Conservation (phyloP, 2,113 vertebrate species). For the Leucopsar rothschildi region DNA sequence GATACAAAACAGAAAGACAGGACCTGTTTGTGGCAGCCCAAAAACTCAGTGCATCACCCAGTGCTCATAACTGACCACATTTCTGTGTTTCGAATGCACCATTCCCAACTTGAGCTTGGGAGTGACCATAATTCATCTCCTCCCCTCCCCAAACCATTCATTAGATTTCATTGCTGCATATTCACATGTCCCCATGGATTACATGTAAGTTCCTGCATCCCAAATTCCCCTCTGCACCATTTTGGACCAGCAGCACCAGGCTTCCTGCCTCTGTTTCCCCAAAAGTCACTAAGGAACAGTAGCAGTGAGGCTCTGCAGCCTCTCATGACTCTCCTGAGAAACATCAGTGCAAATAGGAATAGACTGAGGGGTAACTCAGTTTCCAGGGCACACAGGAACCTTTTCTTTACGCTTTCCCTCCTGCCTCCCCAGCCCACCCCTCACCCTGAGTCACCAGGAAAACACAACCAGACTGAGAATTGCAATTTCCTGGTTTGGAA, state of each 20-base stretch:
- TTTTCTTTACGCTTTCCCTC: not conserved
- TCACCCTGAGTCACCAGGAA: not conserved
- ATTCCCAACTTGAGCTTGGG: not conserved
- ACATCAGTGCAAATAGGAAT: fast-evolving
- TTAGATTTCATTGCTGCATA: not conserved
- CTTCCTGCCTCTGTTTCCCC: not conserved
- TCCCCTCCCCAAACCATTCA: not conserved
- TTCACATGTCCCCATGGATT: not conserved
- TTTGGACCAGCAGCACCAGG: not conserved
- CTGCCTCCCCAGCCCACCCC: not conserved
- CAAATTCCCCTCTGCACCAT: not conserved
- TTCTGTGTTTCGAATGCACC: fast-evolving
- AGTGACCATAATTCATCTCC: fast-evolving
- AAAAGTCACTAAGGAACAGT: fast-evolving
- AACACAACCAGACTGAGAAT: fast-evolving
- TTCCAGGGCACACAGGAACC: not conserved
- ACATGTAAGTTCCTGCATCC: not conserved
- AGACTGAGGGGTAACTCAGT: not conserved
- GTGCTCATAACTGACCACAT: fast-evolving
- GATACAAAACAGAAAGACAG: not conserved
- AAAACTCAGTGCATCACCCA: not conserved
- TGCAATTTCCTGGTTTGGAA: not conserved
- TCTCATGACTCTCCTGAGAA: not conserved
- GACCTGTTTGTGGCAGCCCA: not conserved
- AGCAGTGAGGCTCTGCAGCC: not conserved